phyloP scores from a whole-genome alignment of 1,140 invertebrate species.

The Ladona fulva region DNA sequence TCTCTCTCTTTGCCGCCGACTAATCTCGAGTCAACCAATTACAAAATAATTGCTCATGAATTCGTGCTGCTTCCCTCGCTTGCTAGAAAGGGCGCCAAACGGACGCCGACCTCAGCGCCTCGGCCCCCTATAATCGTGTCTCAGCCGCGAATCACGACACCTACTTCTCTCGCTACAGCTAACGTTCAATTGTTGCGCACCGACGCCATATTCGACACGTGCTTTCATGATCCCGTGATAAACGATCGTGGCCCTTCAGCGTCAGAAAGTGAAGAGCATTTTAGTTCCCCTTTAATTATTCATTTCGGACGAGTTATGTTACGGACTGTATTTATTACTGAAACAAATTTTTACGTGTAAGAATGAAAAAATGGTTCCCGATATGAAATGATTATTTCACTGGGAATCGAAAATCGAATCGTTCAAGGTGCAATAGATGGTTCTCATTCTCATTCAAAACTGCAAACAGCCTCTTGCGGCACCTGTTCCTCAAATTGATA shows the following conservation, averaged over 20 bases:
- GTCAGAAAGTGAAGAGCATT: too few species aligned
- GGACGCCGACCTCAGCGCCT: neutral
- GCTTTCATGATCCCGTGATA: neutral
- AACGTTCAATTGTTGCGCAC: neutral
- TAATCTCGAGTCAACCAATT: neutral
- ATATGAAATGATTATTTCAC: too few species aligned
- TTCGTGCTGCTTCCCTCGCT: neutral
- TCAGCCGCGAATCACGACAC: neutral
- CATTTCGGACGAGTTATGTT: too few species aligned
- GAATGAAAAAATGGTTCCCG: too few species aligned
- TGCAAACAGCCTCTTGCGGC: too few species aligned
- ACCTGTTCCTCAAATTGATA: too few species aligned
- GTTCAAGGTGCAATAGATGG: too few species aligned
- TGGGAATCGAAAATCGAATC: too few species aligned
- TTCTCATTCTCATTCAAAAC: too few species aligned
- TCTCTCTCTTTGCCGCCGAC: neutral
- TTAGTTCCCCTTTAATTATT: too few species aligned
- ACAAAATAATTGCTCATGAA: neutral
- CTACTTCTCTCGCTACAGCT: neutral
- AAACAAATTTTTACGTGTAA: too few species aligned
- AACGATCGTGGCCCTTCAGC: neutral
- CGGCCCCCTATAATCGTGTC: neutral
- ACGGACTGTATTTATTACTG: too few species aligned
- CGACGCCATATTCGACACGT: neutral
- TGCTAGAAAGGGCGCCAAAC: neutral